Conservation (phyloP, 2,888 invertebrate genomes). For the Apantesis nais region DNA sequence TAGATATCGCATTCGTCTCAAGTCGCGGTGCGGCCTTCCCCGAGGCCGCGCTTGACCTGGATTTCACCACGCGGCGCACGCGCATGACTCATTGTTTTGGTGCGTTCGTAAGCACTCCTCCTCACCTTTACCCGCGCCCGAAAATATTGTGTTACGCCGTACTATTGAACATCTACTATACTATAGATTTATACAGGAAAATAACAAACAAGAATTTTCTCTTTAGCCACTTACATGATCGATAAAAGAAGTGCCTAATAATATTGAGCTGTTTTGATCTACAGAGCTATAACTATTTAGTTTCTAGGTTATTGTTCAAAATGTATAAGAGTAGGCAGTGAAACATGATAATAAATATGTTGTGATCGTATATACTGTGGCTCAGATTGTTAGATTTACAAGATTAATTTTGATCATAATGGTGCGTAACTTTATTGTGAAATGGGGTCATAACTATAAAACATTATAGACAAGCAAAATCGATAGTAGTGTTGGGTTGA, state of each 20-base stretch:
- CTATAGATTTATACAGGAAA: conserved; percentile 36
- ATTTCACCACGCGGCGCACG: conserved; percentile 62
- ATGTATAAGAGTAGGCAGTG: conserved; percentile 22
- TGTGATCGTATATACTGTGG: conserved; percentile 5
- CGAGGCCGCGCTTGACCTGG: conserved; percentile 77
- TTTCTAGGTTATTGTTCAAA: conserved; percentile 38
- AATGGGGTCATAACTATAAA: conserved; percentile 7
- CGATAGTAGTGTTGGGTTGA: background rate
- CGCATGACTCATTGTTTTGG: conserved; percentile 73
- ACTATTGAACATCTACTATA: conserved; percentile 33
- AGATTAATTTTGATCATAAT: background rate
- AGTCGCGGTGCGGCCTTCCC: conserved; percentile 63
- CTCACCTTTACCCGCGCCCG: conserved; percentile 26
- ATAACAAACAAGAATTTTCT: conserved; percentile 21
- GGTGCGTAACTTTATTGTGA: conserved; percentile 1
- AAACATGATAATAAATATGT: background rate
- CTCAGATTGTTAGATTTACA: conserved; percentile 2
- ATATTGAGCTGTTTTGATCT: conserved; percentile 33
- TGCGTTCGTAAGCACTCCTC: conserved; percentile 45
- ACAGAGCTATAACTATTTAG: conserved; percentile 19
- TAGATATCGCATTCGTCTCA: conserved; percentile 43
- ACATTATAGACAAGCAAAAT: conserved; percentile 3
- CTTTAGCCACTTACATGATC: conserved; percentile 35
- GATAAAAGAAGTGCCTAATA: conserved; percentile 36
- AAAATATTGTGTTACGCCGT: conserved; percentile 48